A percentile compares a stretch with the other conserved stretches of the same genome.
Evolutionary conservation across 2,888 invertebrate genomes (phyloP).

Genomic region (Heliconius hortense): DNA sequence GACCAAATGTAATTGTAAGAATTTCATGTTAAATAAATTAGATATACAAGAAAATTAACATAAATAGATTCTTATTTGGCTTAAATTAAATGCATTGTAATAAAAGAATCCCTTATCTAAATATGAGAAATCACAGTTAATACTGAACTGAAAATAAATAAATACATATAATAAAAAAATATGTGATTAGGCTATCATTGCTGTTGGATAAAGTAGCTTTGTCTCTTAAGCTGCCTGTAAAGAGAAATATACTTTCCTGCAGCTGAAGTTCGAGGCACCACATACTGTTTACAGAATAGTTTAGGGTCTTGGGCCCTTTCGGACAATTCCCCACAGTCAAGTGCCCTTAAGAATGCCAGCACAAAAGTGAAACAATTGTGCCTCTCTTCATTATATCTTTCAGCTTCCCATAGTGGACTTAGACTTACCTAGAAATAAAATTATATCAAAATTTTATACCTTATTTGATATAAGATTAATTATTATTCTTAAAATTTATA

Average conservation of each 20-base stretch:
- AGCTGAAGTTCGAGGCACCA: constrained; percentile 90
- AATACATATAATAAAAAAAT: constrained; percentile 53
- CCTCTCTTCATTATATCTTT: constrained; percentile 87
- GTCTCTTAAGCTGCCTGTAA: constrained; percentile 86
- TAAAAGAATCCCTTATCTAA: constrained; percentile 67
- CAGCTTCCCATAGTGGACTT: constrained; percentile 84
- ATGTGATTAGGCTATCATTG: constrained; percentile 59
- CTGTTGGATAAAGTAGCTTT: constrained; percentile 74
- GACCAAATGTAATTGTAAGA: not conserved
- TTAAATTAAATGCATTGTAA: constrained; percentile 76
- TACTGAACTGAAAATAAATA: constrained; percentile 73
- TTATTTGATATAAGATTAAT: not conserved
- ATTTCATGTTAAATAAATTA: constrained; percentile 9
- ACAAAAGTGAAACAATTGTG: constrained; percentile 95
- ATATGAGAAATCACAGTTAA: constrained; percentile 78
- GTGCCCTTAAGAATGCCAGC: constrained; percentile 87
- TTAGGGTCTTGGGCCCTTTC: constrained; percentile 86
- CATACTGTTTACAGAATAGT: constrained; percentile 89
- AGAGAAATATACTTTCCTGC: constrained; percentile 93
- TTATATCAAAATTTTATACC: not conserved
- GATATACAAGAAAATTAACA: constrained; percentile 2
- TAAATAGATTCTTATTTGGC: constrained; percentile 61
- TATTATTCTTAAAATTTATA: not conserved
- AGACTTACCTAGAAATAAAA: constrained; percentile 70
- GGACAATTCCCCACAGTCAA: constrained; percentile 87